A percentile compares a stretch with the other conserved stretches of the same genome.
phyloP scores from a whole-genome alignment of 2,888 invertebrate species.

The Euzetes globulus region DNA sequence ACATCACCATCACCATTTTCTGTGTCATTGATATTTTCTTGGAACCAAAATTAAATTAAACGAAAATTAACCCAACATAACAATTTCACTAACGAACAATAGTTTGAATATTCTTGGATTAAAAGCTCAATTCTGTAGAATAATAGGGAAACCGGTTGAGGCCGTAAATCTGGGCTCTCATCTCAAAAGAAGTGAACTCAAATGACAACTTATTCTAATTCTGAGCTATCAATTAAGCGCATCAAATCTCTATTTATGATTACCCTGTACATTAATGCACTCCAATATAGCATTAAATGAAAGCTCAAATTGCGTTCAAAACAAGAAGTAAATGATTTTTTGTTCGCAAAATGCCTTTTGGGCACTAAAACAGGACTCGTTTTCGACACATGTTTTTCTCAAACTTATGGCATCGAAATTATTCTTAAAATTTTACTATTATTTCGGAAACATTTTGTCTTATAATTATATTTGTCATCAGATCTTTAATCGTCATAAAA shows the following conservation, averaged over 20 bases:
- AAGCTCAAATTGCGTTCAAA: neutral
- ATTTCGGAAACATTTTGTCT: too few species aligned
- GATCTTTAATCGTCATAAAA: too few species aligned
- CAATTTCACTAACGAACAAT: too few species aligned
- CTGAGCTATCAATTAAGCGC: neutral
- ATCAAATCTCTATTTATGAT: conserved; percentile 12
- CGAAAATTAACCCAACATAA: too few species aligned
- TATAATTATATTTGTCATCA: too few species aligned
- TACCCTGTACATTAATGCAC: neutral
- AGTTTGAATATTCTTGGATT: too few species aligned
- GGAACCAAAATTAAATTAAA: too few species aligned
- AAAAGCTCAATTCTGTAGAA: neutral
- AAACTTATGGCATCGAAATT: too few species aligned
- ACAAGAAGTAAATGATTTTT: neutral
- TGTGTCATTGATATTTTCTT: too few species aligned
- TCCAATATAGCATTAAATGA: neutral
- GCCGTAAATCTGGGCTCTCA: neutral
- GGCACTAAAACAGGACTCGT: neutral
- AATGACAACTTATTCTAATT: conserved; percentile 9
- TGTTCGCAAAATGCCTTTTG: neutral
- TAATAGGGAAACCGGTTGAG: neutral
- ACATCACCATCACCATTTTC: too few species aligned
- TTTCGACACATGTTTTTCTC: too few species aligned
- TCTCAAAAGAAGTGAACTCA: neutral
- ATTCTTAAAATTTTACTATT: too few species aligned